phyloP scores from a whole-genome alignment of 2,797 vertebrate species.

The Staurois parvus region DNA sequence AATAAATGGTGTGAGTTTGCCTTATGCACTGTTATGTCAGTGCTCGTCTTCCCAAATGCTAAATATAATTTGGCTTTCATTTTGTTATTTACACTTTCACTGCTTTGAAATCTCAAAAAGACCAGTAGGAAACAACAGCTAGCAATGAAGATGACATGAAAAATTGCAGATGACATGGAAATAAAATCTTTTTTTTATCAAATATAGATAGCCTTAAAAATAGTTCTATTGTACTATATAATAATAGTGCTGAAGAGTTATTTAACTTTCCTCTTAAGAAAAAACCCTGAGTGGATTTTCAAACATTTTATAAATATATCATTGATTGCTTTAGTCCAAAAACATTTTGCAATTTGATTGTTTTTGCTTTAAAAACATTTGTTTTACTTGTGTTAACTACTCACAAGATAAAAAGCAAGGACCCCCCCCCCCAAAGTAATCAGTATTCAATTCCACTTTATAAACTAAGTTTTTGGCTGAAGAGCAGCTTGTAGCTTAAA shows the following conservation, averaged over 20 bases:
- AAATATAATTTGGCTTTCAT: not conserved
- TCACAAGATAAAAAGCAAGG: not conserved
- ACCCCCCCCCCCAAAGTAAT: too few relatives aligned
- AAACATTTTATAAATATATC: constrained; percentile 34
- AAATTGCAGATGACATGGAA: constrained; percentile 19
- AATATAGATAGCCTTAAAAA: not conserved
- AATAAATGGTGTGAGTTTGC: not conserved
- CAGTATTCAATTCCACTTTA: too few relatives aligned
- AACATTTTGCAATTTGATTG: constrained; percentile 29
- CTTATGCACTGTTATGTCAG: not conserved
- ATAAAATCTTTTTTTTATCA: constrained; percentile 8
- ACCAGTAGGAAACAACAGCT: constrained; percentile 1
- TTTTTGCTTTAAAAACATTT: not conserved
- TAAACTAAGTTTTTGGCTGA: too few relatives aligned
- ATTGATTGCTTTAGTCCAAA: constrained; percentile 33
- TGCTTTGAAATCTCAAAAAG: constrained; percentile 9
- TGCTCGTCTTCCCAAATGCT: not conserved
- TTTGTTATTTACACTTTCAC: constrained; percentile 4
- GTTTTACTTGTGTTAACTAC: not conserved
- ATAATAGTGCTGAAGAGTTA: not conserved
- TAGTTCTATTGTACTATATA: not conserved
- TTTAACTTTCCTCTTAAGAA: constrained; percentile 1
- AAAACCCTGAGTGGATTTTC: not conserved
- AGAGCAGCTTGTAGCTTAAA: too few relatives aligned
- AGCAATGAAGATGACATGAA: constrained; percentile 2